A percentile compares a stretch with the other conserved stretches of the same genome.
Evolutionary conservation across 2,888 invertebrate species (phyloP).

Genomic region (Eilema caniola): DNA sequence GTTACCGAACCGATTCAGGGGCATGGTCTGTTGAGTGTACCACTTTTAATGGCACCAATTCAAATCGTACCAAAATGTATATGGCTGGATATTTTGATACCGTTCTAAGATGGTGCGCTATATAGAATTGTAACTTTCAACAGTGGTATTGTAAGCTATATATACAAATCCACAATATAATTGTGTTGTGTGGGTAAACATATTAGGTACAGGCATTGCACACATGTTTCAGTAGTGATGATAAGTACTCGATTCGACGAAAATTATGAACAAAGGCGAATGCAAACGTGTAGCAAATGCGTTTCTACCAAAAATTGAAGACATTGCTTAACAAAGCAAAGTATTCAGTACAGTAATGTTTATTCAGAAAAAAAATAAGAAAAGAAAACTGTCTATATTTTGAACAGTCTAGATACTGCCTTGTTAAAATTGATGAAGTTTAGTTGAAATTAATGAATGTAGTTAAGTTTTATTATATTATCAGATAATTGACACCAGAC

Average conservation of each 20-base stretch:
- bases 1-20: not conserved
- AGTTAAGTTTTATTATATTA: not conserved
- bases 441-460: no score
- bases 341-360: not conserved
- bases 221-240: constrained; percentile 3
- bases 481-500: not conserved
- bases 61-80: not conserved
- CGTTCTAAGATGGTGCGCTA: not conserved
- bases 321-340: not conserved
- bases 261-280: constrained; percentile 15
- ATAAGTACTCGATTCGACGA: constrained; percentile 6
- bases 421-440: no score
- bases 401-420: no score
- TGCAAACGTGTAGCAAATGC: not conserved
- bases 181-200: constrained; percentile 1
- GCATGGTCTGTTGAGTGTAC: not conserved
- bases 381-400: no score
- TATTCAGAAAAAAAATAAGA: not conserved
- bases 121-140: not conserved
- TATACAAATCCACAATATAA: no score
- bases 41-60: not conserved
- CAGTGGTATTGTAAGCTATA: no score
- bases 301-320: constrained; percentile 5
- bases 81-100: not conserved
- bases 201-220: constrained; percentile 8